Percentiles rank a stretch among this genome's conserved stretches.
phyloP scores from a whole-genome alignment of 2,888 invertebrate species.

The Lithodes maja region DNA sequence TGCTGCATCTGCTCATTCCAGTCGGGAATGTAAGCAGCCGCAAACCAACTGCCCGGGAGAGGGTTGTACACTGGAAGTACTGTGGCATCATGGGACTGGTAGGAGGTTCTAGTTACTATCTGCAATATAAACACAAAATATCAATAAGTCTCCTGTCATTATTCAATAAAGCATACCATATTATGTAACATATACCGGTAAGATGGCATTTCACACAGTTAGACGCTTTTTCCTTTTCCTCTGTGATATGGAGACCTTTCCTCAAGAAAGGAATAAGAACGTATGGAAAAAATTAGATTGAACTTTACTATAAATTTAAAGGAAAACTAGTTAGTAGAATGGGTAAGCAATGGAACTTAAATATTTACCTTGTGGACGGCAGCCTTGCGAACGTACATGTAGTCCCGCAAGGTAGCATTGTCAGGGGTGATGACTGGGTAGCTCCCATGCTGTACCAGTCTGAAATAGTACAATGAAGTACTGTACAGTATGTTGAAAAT shows the following conservation, averaged over 20 bases:
- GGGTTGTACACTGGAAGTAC: constrained; percentile 76
- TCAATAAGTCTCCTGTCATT: not conserved
- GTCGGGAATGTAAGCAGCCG: constrained; percentile 80
- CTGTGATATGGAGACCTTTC: no score
- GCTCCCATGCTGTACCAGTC: constrained; percentile 85
- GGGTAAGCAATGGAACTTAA: no score
- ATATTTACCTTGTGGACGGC: constrained; percentile 73
- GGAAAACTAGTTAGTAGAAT: no score
- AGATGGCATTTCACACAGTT: not conserved
- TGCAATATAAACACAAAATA: constrained; percentile 8
- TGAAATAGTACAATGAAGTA: constrained; percentile 73
- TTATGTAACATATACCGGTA: not conserved
- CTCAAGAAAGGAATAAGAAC: no score
- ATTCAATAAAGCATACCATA: not conserved
- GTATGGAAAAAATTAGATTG: no score
- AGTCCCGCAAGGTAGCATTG: constrained; percentile 84
- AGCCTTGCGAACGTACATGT: constrained; percentile 76
- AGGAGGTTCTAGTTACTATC: constrained; percentile 72
- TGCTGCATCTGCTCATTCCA: constrained; percentile 77
- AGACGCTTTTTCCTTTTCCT: not conserved
- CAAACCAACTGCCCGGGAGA: constrained; percentile 85
- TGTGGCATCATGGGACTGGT: constrained; percentile 75
- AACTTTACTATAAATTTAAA: no score
- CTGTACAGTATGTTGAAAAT: no score
- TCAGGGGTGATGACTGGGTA: constrained; percentile 89